Evolutionary conservation across 1,140 invertebrate species (phyloP).

Genomic region (Nymphalis io): DNA sequence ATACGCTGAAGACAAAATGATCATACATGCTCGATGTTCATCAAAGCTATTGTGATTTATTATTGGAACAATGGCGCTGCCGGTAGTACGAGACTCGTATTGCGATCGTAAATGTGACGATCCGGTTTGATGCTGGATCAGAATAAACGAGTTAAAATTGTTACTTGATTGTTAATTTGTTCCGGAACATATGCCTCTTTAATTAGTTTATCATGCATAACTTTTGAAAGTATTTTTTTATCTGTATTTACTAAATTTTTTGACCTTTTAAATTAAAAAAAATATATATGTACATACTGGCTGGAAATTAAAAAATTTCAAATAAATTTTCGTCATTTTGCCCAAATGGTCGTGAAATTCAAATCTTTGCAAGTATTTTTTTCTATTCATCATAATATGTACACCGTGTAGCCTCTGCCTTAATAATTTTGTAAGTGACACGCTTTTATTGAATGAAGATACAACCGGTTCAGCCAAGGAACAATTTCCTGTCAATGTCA

Average conservation of each 20-base stretch:
- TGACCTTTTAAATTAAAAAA: no score
- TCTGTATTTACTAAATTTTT: not conserved
- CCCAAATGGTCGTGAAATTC: not conserved
- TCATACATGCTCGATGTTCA: constrained; percentile 46
- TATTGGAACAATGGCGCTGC: constrained; percentile 55
- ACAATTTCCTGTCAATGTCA: constrained; percentile 49
- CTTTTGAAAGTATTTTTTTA: not conserved
- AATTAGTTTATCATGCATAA: not conserved
- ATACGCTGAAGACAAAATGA: constrained; percentile 3
- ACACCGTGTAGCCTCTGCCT: constrained; percentile 18
- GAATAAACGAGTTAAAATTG: constrained; percentile 9
- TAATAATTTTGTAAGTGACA: constrained; percentile 5
- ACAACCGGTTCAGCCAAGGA: constrained; percentile 42
- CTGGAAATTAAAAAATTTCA: no score
- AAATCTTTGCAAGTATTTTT: not conserved
- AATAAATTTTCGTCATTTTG: no score
- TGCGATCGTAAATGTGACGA: constrained; percentile 16
- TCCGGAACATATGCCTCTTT: no score
- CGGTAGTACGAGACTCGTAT: not conserved
- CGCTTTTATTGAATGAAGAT: constrained; percentile 47
- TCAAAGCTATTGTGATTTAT: constrained; percentile 61
- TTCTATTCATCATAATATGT: not conserved
- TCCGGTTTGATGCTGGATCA: not conserved
- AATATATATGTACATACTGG: no score
- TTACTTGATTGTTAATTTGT: not conserved